A percentile compares a stretch with the other conserved stretches of the same genome.
Conservation (phyloP, 2,888 invertebrate species). For the Tachystola acroxantha region DNA sequence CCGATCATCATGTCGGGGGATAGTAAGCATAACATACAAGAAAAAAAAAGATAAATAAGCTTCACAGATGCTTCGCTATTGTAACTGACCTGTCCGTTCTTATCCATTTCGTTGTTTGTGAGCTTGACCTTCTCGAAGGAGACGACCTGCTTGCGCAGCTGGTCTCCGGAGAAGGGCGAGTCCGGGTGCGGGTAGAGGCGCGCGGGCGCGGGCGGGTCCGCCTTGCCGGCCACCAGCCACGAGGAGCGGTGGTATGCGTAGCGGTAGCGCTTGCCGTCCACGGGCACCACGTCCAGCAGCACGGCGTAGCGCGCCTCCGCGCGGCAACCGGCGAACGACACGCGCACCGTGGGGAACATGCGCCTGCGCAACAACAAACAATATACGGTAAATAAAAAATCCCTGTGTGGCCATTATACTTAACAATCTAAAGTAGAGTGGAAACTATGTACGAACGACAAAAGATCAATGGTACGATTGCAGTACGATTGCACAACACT, state of each 20-base stretch:
- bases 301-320: conserved; percentile 93
- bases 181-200: conserved; percentile 98
- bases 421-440: too few species aligned
- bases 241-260: conserved; percentile 99
- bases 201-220: conserved; percentile 96
- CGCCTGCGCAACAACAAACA: conserved; percentile 80
- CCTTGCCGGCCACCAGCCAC: conserved; percentile 98
- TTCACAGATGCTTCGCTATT: too few species aligned
- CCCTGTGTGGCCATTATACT: too few species aligned
- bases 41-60: too few species aligned
- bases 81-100: conserved; percentile 89
- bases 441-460: too few species aligned
- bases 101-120: conserved; percentile 98
- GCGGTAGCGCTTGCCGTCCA: conserved; percentile 96
- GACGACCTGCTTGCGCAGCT: conserved; percentile 96
- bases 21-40: too few species aligned
- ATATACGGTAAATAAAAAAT: conserved; percentile 54
- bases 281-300: conserved; percentile 96
- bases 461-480: too few species aligned
- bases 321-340: conserved; percentile 92
- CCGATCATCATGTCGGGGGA: too few species aligned
- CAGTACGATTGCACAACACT: too few species aligned
- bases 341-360: conserved; percentile 98
- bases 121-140: conserved; percentile 99
- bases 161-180: conserved; percentile 96